A percentile compares a stretch with the other conserved stretches of the same genome.
Conservation (phyloP, 2,797 vertebrate species). For the Poecilia wingei region DNA sequence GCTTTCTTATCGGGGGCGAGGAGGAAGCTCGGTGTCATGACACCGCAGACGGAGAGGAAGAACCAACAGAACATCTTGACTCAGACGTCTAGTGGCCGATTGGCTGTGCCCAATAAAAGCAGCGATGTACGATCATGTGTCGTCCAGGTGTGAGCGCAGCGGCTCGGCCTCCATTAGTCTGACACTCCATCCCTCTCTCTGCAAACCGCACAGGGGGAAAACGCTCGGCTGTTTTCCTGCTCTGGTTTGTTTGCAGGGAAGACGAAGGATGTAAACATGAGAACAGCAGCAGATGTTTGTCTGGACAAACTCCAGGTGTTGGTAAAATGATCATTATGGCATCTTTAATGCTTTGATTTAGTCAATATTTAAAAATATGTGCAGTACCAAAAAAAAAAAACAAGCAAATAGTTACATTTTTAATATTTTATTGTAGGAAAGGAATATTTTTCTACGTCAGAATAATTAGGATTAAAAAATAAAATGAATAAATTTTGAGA, state of each 20-base stretch:
- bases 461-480: no score
- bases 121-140: slow-evolving; percentile 59
- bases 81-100: slow-evolving; percentile 30
- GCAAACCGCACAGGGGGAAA: not conserved
- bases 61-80: slow-evolving; percentile 43
- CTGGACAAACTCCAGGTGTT: no score
- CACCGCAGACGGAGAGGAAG: not conserved
- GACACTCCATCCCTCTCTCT: not conserved
- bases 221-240: not conserved
- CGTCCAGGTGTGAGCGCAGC: slow-evolving; percentile 45
- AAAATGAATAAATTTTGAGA: no score
- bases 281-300: no score
- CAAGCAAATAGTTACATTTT: no score
- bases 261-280: not conserved
- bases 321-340: not conserved
- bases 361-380: no score
- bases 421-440: no score
- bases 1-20: slow-evolving; percentile 23
- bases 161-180: slow-evolving; percentile 2
- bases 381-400: no score
- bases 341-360: not conserved
- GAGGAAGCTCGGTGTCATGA: not conserved
- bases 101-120: slow-evolving; percentile 56
- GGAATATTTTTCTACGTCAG: no score
- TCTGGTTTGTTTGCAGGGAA: not conserved